Percentiles rank a stretch among this genome's conserved stretches.
phyloP scores from a whole-genome alignment of 2,888 invertebrate species.

The Pimpla rufipes region DNA sequence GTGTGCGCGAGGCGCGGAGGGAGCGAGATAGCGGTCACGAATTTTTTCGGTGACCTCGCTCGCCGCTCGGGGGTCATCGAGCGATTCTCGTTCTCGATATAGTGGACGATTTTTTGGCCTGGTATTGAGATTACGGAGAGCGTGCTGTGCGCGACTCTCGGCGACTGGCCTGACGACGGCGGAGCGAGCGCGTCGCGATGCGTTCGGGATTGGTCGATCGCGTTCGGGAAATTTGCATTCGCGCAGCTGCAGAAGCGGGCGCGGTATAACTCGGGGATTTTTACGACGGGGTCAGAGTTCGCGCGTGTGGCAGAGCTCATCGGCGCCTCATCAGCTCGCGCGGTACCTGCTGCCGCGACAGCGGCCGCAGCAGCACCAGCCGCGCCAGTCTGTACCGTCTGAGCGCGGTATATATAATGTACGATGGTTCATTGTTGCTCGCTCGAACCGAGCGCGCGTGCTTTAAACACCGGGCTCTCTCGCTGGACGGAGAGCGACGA shows the following conservation, averaged over 20 bases:
- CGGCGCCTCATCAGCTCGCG: constrained; percentile 65
- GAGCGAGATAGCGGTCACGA: constrained; percentile 15
- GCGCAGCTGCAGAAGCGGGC: constrained; percentile 78
- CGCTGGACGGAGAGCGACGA: constrained; percentile 51
- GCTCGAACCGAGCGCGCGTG: constrained; percentile 63
- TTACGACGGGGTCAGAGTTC: constrained; percentile 82
- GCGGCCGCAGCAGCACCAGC: constrained; percentile 46
- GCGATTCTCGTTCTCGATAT: constrained; percentile 45
- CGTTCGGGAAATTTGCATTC: constrained; percentile 68
- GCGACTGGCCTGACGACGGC: background rate
- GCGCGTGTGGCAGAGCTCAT: constrained; percentile 69
- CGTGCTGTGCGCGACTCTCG: background rate
- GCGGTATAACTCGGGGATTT: constrained; percentile 77
- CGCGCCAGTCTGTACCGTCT: constrained; percentile 60
- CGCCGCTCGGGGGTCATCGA: constrained; percentile 27
- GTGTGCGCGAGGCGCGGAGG: constrained; percentile 6
- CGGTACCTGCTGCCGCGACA: constrained; percentile 68
- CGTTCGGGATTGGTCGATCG: constrained; percentile 55
- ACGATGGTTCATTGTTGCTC: constrained; percentile 70
- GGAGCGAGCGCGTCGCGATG: background rate
- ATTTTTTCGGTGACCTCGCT: constrained; percentile 43
- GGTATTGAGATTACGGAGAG: constrained; percentile 25
- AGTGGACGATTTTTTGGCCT: constrained; percentile 47
- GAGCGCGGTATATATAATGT: constrained; percentile 45
- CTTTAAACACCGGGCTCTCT: constrained; percentile 52